phyloP scores from a whole-genome alignment of 2,888 invertebrate genomes.

The Orchesellides sinensis region DNA sequence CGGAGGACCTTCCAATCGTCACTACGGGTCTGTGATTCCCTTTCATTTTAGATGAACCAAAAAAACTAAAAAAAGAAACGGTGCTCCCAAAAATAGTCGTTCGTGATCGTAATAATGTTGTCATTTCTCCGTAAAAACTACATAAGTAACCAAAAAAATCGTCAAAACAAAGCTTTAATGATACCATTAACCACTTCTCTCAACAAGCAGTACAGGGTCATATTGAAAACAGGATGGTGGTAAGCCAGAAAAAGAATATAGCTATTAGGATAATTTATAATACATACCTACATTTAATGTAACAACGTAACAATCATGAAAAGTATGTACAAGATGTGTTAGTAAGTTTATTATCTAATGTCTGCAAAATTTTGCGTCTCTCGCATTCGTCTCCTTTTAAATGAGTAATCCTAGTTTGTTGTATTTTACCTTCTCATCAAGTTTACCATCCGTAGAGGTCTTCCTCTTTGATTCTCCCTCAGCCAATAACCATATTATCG shows the following conservation, averaged over 20 bases:
- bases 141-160: constrained; percentile 17
- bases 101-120: constrained; percentile 47
- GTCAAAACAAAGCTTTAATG: constrained; percentile 22
- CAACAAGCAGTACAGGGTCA: constrained; percentile 54
- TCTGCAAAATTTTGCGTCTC: no score
- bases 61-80: constrained; percentile 22
- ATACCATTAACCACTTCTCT: constrained; percentile 42
- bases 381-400: no score
- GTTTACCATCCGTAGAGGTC: no score
- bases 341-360: no score
- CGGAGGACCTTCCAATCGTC: constrained; percentile 74
- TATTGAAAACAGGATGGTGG: constrained; percentile 46
- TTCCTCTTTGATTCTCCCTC: no score
- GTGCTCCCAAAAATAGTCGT: constrained; percentile 51
- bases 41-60: constrained; percentile 53
- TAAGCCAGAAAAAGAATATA: constrained; percentile 32
- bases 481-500: no score
- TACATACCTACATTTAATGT: no score
- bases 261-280: constrained; percentile 9
- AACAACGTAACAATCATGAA: no score
- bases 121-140: constrained; percentile 31
- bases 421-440: no score
- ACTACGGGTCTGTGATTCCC: constrained; percentile 74
- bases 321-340: no score
- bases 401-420: no score